Evolutionary conservation across 2,888 invertebrate genomes (phyloP).

Genomic region (Dendrolimus houi): DNA sequence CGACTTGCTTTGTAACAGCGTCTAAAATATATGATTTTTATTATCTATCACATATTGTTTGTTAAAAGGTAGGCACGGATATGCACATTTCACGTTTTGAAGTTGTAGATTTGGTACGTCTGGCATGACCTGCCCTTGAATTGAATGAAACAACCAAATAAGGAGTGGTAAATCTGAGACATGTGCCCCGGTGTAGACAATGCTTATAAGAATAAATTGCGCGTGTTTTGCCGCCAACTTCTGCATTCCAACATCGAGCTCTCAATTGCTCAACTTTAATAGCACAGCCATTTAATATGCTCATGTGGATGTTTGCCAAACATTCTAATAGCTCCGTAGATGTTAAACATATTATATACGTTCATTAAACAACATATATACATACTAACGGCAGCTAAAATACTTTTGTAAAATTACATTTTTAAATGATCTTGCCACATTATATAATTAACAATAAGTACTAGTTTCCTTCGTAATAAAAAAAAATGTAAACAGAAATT

Average conservation of each 20-base stretch:
- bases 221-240: background rate
- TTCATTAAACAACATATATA: slow-evolving; percentile 26
- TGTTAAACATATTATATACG: slow-evolving; percentile 8
- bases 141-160: too few relatives aligned
- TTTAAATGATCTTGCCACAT: slow-evolving; percentile 21
- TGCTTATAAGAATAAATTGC: too few relatives aligned
- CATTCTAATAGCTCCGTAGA: slow-evolving; percentile 14
- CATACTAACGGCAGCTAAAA: slow-evolving; percentile 40
- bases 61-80: too few relatives aligned
- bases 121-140: too few relatives aligned
- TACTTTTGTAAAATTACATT: slow-evolving; percentile 47
- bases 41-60: too few relatives aligned
- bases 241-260: slow-evolving; percentile 9
- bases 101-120: too few relatives aligned
- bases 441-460: slow-evolving; percentile 22
- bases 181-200: background rate
- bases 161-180: background rate
- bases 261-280: slow-evolving; percentile 33
- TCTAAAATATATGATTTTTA: too few relatives aligned
- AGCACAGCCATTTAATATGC: slow-evolving; percentile 62
- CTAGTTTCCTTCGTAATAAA: slow-evolving; percentile 28
- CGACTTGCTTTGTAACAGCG: too few relatives aligned
- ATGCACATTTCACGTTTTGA: too few relatives aligned
- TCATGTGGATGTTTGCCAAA: slow-evolving; percentile 44
- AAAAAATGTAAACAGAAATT: slow-evolving; percentile 24